Base-by-base conservation (phyloP, 2,888 invertebrate species). In the Epirrita christyi region DNA sequence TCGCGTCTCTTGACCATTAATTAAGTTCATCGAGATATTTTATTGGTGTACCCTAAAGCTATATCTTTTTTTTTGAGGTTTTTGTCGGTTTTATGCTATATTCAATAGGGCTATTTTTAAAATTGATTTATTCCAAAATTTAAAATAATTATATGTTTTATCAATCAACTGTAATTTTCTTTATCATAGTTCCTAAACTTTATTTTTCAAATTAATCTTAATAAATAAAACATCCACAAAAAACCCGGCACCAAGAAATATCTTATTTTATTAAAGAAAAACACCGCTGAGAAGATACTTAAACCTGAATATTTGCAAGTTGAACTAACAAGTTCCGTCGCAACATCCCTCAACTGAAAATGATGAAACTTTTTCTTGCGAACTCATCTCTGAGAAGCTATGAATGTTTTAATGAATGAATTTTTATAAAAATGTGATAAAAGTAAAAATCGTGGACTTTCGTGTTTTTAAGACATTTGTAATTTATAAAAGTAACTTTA, bases 291-390 rank as follows among this genome's bases (percentile, higher is more conserved):
- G 36, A 11, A 45, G 34, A 52, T 21, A 52, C 40, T 47, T 38
- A 44, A 28, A 54, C 42, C 14, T 29, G 44, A 44, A 45, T 50
- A 56, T 56, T 50, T 41, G 32, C 43, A 37, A 50, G 50, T 56
- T 50, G 36, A 46, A 50, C 50, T 50, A 56, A 50, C 45, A 55
- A 56, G 48, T 56, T 27, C 32, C 38, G 14, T 28, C 29, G 41
- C 44, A 40, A 55, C 55, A 49, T 38, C 48, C 38, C 48, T 44
- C 40, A 38, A 41, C 49, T 38, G 32, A 13, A 49, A 44, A 44
- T 32, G 52, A 28, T 32, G 28, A 36, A 58, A 53, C 45, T 58
- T 58, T 41, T 41, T 36, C 47, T 40, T 38, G 27, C 36, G 14
- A 45, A 21, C 49, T 45, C 41, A 49, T 48, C 37, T 45, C 44